Conservation (phyloP, 2,113 vertebrate genomes). For the Bos indicus region DNA sequence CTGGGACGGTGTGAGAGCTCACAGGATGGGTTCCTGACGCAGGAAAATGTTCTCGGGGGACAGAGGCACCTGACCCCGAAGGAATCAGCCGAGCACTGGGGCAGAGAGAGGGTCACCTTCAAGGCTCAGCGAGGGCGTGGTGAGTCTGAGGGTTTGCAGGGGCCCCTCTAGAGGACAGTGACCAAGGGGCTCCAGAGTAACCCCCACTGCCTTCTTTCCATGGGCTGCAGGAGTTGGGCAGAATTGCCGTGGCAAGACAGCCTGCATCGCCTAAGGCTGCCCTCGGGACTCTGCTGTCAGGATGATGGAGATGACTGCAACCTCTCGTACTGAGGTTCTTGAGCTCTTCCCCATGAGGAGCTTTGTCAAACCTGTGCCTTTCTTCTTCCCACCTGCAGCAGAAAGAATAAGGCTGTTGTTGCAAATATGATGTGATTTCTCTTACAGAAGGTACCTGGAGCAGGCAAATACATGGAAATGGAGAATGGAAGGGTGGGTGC, state of each 20-base stretch:
- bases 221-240: not conserved
- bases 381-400: not conserved
- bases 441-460: rapidly evolving
- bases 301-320: rapidly evolving
- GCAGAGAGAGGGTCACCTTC: too few relatives aligned
- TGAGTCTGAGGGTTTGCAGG: not conserved
- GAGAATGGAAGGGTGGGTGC: not conserved
- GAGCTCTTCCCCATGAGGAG: not conserved
- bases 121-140: not conserved
- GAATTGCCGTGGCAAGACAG: not conserved
- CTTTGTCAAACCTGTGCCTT: not conserved
- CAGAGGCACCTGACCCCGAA: rapidly evolving
- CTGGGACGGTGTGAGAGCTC: too few relatives aligned
- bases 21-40: rapidly evolving
- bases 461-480: not conserved
- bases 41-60: not conserved
- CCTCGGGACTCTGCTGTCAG: not conserved
- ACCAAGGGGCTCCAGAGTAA: not conserved
- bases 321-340: not conserved
- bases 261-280: not conserved
- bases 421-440: not conserved
- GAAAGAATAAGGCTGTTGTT: not conserved
- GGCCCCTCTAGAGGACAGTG: not conserved
- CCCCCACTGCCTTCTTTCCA: not conserved
- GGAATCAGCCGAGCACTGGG: rapidly evolving